phyloP scores from a whole-genome alignment of 2,888 invertebrate species.

The Drosophila robusta region DNA sequence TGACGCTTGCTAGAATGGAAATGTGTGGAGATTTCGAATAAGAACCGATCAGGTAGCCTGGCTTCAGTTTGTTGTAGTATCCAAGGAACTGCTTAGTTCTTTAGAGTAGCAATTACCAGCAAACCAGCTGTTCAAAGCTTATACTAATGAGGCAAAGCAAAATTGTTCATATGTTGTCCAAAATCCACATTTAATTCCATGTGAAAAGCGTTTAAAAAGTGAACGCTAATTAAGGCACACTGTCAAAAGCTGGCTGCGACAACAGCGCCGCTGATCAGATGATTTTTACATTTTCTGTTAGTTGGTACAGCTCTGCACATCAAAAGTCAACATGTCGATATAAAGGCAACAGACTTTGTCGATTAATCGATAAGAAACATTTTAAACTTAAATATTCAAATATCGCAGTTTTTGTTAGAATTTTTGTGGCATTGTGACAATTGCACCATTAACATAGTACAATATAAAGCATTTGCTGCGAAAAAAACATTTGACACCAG shows the following conservation, averaged over 20 bases:
- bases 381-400: too few species aligned
- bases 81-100: background rate
- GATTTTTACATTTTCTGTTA: conserved; percentile 23
- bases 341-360: background rate
- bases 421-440: too few species aligned
- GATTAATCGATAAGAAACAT: background rate
- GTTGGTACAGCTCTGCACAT: background rate
- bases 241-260: conserved; percentile 15
- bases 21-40: conserved; percentile 13
- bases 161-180: background rate
- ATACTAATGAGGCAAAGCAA: background rate
- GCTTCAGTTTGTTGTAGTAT: background rate
- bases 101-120: too few species aligned
- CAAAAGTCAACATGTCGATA: background rate
- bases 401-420: background rate
- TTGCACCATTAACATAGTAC: too few species aligned
- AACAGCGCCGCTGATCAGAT: conserved; percentile 22
- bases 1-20: conserved; percentile 17
- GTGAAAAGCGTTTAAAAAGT: conserved; percentile 9
- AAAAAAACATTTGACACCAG: too few species aligned
- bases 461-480: too few species aligned
- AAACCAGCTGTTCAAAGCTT: background rate
- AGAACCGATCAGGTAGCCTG: conserved; percentile 1
- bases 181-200: conserved; percentile 2
- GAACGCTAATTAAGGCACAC: conserved; percentile 10